Evolutionary conservation across 2,888 invertebrate genomes (phyloP), one percentile per base, ranked within the genome.

Genomic region (Eilema griseolum): DNA sequence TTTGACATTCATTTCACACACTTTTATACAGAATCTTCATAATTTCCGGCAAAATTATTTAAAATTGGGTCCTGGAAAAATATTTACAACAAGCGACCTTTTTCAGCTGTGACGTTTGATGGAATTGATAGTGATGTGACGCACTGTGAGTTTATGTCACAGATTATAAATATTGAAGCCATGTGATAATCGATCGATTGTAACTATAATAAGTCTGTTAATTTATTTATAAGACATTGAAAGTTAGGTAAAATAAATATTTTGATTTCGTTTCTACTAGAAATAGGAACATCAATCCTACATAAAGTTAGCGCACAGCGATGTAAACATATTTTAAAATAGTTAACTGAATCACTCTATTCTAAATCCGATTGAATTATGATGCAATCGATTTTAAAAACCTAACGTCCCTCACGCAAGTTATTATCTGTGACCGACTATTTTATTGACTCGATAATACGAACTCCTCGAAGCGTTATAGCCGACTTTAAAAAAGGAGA

Each of bases 21-120:
- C 62, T 52, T 73, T 76, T 72, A 78, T 70, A 66, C 46, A 76
- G 37, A 67, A 74, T 28, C 61, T 31, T 56, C 63, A 73, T 71
- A 61, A 31, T 74, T 66, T 37, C 62, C 77, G 72, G 75, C 63
- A 28, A 75, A 66, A 59, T 72, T 66, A 62, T 63, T 37, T 28
- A 69, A 66, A 59, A 68, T 70, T 41, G 65, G n/a, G 41, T 37
- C 66, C 62, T 61, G 64, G 75, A 83, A 86, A 86, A 85, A 83
- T 83, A 84, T 86, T 86, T 86, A 85, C 85, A 73, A 63, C 63
- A 65, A 52, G 41, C 52, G 10, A 69, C 74, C 78, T 81, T 81
- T 82, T 81, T 78, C 2, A 52, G 52, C 52, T n/a, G 52, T 52
- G 52, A 52, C 52, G 52, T 52, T 52, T 52, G 52, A 52, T 52